A percentile compares a stretch with the other conserved stretches of the same genome.
Evolutionary conservation across 2,797 vertebrate species (phyloP).

Genomic region (Xiphophorus birchmanni): DNA sequence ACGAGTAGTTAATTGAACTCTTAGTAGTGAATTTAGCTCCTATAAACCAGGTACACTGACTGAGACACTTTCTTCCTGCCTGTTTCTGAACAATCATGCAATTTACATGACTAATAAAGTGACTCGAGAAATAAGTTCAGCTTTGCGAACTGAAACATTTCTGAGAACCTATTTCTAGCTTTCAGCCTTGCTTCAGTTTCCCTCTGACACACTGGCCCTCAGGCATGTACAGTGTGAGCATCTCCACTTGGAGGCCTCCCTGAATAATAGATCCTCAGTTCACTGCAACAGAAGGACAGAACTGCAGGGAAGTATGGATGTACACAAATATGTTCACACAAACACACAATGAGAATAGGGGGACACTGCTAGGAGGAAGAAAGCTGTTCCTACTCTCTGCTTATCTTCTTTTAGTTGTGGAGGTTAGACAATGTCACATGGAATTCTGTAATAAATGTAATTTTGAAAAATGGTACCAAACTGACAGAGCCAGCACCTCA

Average conservation of each 20-base stretch:
- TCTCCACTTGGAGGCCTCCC: conserved; percentile 60
- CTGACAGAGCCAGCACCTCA: neutral
- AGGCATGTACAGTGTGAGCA: conserved; percentile 37
- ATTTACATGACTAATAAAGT: neutral
- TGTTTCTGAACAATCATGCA: neutral
- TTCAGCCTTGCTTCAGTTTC: conserved; percentile 1
- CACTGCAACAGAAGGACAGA: conserved; percentile 67
- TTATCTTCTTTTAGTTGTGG: conserved; percentile 17
- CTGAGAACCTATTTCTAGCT: neutral
- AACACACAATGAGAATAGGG: conserved; percentile 54
- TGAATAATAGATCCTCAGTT: conserved; percentile 72
- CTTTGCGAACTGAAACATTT: neutral
- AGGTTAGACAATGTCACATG: conserved; percentile 50
- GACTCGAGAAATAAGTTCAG: neutral
- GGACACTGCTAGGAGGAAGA: conserved; percentile 66
- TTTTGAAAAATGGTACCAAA: neutral
- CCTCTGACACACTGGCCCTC: conserved; percentile 31
- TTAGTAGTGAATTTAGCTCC: neutral
- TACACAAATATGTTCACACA: conserved; percentile 51
- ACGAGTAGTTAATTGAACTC: neutral
- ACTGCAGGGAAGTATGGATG: conserved; percentile 64
- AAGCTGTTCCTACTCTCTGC: conserved; percentile 65
- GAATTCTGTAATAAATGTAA: conserved; percentile 7
- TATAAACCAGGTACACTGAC: neutral
- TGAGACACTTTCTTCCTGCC: neutral